These are phyloP conservation scores for Trachymyrmex septentrionalis DNA, from an alignment of 1,140 invertebrate genomes.

Conservation along the genomic window DNA sequence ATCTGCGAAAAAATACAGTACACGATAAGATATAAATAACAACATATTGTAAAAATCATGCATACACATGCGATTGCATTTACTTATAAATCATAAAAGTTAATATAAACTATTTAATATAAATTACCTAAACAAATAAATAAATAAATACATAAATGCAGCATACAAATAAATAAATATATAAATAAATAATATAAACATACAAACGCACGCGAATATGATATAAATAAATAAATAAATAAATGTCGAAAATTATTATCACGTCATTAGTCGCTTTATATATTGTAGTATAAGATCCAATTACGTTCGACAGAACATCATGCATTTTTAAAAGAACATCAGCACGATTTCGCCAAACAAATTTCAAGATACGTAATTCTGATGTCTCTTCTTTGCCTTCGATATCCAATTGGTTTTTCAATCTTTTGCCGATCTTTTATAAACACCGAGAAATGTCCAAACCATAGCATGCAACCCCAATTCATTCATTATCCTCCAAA, in stretches of 20 bases:
- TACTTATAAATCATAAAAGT: neutral
- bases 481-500: constrained; percentile 49
- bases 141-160: constrained; percentile 4
- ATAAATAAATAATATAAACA: constrained; percentile 17
- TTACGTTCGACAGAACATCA: constrained; percentile 16
- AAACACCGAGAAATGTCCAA: constrained; percentile 30
- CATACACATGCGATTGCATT: constrained; percentile 47
- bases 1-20: constrained; percentile 36
- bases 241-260: constrained; percentile 17
- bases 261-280: constrained; percentile 3
- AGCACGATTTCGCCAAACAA: neutral
- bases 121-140: constrained; percentile 28
- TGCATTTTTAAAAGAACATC: constrained; percentile 31
- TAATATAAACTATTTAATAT: neutral
- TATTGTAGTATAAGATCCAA: neutral
- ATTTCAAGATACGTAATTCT: constrained; percentile 28
- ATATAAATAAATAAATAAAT: constrained; percentile 44
- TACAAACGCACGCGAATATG: neutral
- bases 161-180: constrained; percentile 5
- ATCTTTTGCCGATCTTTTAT: constrained; percentile 14
- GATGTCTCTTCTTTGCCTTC: neutral
- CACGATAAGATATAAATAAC: neutral
- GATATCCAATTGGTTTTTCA: constrained; percentile 23
- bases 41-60: constrained; percentile 7
- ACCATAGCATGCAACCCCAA: constrained; percentile 52